Conservation (phyloP, 2,113 vertebrate species). For the Pagrus major region DNA sequence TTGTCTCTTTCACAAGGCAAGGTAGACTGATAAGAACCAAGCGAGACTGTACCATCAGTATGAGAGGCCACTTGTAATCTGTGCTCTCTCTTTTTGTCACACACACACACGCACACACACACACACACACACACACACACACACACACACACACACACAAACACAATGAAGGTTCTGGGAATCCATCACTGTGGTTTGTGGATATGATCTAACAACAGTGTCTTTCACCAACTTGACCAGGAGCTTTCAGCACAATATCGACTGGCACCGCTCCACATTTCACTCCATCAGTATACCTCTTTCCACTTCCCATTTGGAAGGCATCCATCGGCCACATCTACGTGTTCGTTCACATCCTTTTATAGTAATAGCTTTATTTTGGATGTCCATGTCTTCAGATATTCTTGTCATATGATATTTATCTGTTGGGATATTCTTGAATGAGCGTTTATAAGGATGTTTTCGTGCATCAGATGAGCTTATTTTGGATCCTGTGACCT, state of each 20-base stretch:
- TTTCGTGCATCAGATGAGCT: slow-evolving; percentile 34
- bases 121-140: slow-evolving; percentile 36
- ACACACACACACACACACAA: slow-evolving; percentile 21
- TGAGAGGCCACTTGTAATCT: slow-evolving; percentile 21
- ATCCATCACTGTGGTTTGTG: slow-evolving; percentile 43
- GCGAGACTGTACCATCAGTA: background rate
- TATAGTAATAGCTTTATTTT: slow-evolving; percentile 27
- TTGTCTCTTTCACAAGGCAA: slow-evolving; percentile 33
- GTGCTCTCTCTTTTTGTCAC: slow-evolving; percentile 1
- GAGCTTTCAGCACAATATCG: slow-evolving; percentile 59
- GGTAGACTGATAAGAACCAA: slow-evolving; percentile 1
- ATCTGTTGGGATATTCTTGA: slow-evolving; percentile 22
- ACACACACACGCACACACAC: slow-evolving; percentile 5
- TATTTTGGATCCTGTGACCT: slow-evolving; percentile 50
- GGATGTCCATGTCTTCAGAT: slow-evolving; percentile 1
- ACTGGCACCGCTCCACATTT: slow-evolving; percentile 53
- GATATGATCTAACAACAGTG: slow-evolving; percentile 40
- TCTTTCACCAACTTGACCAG: slow-evolving; percentile 59
- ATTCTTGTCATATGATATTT: slow-evolving; percentile 13
- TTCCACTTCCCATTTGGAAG: slow-evolving; percentile 29
- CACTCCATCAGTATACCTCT: slow-evolving; percentile 35
- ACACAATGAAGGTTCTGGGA: slow-evolving; percentile 43
- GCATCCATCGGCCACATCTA: slow-evolving; percentile 13
- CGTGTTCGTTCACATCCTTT: slow-evolving; percentile 20
- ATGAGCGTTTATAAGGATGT: slow-evolving; percentile 35